Percentiles rank a stretch among this genome's conserved stretches.
These are phyloP conservation scores for Capitella teleta DNA, from an alignment of 1,140 invertebrate species.

Conservation along the genomic window DNA sequence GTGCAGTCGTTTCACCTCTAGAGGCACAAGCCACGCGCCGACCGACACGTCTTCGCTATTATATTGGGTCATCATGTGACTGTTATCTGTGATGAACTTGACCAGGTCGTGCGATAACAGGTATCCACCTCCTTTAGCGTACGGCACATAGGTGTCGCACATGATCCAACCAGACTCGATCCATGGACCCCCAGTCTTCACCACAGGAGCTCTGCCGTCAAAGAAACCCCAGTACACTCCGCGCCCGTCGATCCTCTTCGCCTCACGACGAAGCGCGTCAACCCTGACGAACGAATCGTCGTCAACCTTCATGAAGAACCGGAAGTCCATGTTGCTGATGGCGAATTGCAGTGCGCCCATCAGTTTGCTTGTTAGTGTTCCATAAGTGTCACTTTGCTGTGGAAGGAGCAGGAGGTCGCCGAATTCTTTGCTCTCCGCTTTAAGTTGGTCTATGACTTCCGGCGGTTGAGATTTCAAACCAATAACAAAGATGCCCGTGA, in stretches of 20 bases:
- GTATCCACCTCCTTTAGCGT: slow-evolving; percentile 92
- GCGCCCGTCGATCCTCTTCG: slow-evolving; percentile 35
- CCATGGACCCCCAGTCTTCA: slow-evolving; percentile 73
- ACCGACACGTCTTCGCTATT: slow-evolving; percentile 89
- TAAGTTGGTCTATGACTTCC: slow-evolving; percentile 35
- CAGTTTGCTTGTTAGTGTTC: slow-evolving; percentile 61
- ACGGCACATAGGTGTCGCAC: slow-evolving; percentile 88
- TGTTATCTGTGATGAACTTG: slow-evolving; percentile 66
- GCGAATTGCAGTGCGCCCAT: slow-evolving; percentile 49
- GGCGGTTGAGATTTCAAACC: slow-evolving; percentile 48
- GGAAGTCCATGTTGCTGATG: slow-evolving; percentile 49
- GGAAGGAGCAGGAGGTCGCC: slow-evolving; percentile 58
- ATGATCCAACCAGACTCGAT: slow-evolving; percentile 74
- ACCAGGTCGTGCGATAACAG: slow-evolving; percentile 72
- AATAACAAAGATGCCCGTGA: slow-evolving; percentile 55
- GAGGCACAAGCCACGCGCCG: slow-evolving; percentile 77
- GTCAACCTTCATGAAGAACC: slow-evolving; percentile 71
- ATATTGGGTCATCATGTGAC: slow-evolving; percentile 53
- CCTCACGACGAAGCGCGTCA: slow-evolving; percentile 50
- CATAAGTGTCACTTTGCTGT: slow-evolving; percentile 57
- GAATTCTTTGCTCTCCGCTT: slow-evolving; percentile 52
- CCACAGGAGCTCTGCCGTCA: slow-evolving; percentile 68
- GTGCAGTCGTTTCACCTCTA: slow-evolving; percentile 77
- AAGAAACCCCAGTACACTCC: slow-evolving; percentile 88
- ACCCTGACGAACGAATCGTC: slow-evolving; percentile 71